Conservation (phyloP, 2,888 invertebrate genomes). For the Lottia gigantea region DNA sequence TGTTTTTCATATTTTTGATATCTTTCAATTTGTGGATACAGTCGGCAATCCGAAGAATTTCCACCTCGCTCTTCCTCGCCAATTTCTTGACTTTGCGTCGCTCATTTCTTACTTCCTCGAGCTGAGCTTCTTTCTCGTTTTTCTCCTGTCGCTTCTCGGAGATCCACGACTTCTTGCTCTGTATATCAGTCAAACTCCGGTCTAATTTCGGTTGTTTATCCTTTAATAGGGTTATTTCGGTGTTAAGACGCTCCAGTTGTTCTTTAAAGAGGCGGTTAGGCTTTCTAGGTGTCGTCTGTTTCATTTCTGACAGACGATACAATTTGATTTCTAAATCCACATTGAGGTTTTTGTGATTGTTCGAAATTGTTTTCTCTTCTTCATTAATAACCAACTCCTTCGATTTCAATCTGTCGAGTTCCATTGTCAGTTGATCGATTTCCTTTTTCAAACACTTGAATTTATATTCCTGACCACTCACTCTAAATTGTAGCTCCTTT, state of each 20-base stretch:
- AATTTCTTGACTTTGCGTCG: conserved; percentile 33
- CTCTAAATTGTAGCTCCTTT: conserved; percentile 41
- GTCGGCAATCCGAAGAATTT: conserved; percentile 45
- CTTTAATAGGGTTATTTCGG: conserved; percentile 42
- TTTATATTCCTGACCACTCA: conserved; percentile 49
- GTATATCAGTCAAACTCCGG: conserved; percentile 48
- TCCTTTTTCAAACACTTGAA: conserved; percentile 42
- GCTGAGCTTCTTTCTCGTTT: conserved; percentile 33
- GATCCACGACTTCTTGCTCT: conserved; percentile 45
- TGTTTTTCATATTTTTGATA: conserved; percentile 52
- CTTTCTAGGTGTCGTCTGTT: conserved; percentile 27
- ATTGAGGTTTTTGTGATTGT: conserved; percentile 46
- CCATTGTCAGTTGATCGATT: conserved; percentile 37
- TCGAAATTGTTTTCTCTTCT: conserved; percentile 40
- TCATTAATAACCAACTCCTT: conserved; percentile 40
- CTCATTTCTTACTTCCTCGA: conserved; percentile 37
- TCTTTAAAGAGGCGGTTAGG: conserved; percentile 25
- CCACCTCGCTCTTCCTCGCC: conserved; percentile 46
- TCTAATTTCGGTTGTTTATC: conserved; percentile 43
- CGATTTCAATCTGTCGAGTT: conserved; percentile 44
- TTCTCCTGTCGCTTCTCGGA: conserved; percentile 37
- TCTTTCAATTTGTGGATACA: conserved; percentile 51
- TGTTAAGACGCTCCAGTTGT: conserved; percentile 20
- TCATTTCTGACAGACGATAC: conserved; percentile 35
- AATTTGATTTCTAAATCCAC: conserved; percentile 54